Base-by-base conservation (phyloP, 2,888 invertebrate genomes). In the Chloroclysta siterata region DNA sequence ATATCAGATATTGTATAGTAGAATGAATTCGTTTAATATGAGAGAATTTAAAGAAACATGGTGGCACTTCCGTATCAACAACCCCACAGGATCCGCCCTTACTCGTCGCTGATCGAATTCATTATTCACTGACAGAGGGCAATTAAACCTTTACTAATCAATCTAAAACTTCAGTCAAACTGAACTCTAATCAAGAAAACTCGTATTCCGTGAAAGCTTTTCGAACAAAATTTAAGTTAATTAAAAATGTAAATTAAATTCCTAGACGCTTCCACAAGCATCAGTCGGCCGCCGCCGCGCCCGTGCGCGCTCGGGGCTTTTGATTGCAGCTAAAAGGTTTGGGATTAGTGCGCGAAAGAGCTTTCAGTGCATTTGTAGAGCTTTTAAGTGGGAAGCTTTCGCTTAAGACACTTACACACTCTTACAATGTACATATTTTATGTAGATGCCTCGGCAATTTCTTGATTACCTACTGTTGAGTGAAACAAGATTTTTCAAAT, bases 271-370 rank as follows among this genome's bases (percentile, higher is more conserved):
- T 92, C 92, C 92, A 91, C 89, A 91, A 90, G 90, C 90, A 90
- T 88, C 89, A 87, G 84, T 85, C 88, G 89, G 74, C 74, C 73
- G 66, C 74, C 68, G 17, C 57, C 63, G 62, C 75, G 70, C 57
- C 41, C 57, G 48, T 42, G 69, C 75, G 77, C 85, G 85, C 90
- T 88, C 88, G 85, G 89, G 87, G 92, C 93, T 92, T 93, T 93
- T 93, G 93, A 93, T 93, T 93, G 93, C 93, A 93, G 93, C 93
- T 93, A 93, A 93, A 93, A 93, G 92, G 93, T 91, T 91, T 90
- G 92, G 90, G 90, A 91, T 90, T 93, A 93, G 92, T 92, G 90
- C 91, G 92, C 92, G 93, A 92, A 90, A 93, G 92, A 93, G 93
- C 93, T 93, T 93, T 93, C 93, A 91, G 91, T 93, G 93, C 93